A percentile compares a stretch with the other conserved stretches of the same genome.
Evolutionary conservation across 2,888 invertebrate genomes (phyloP).

Genomic region (Sipunculus nudus): DNA sequence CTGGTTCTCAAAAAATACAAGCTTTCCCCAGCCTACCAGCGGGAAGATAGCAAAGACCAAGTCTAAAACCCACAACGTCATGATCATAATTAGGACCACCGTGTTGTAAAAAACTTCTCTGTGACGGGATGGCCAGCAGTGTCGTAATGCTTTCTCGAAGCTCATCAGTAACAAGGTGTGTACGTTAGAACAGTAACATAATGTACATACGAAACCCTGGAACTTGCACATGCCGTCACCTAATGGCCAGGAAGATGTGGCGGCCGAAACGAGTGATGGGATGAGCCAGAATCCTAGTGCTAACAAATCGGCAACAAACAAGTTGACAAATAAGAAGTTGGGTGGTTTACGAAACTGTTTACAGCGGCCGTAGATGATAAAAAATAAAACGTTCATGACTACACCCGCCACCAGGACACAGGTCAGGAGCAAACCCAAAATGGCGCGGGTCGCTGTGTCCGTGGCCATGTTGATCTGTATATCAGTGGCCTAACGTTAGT

Average conservation of each 20-base stretch:
- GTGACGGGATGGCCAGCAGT: slow-evolving; percentile 48
- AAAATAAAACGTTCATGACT: no score
- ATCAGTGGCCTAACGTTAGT: no score
- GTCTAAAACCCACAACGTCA: slow-evolving; percentile 43
- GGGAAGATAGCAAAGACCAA: slow-evolving; percentile 44
- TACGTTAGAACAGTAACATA: slow-evolving; percentile 42
- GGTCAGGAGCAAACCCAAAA: no score
- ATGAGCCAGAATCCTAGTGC: slow-evolving; percentile 44
- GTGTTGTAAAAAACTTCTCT: slow-evolving; percentile 42
- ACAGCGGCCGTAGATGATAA: no score
- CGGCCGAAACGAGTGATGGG: slow-evolving; percentile 32
- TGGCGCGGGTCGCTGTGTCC: no score
- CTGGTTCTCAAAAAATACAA: slow-evolving; percentile 38
- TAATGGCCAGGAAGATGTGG: slow-evolving; percentile 34
- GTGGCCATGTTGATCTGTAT: no score
- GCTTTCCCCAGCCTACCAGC: slow-evolving; percentile 45
- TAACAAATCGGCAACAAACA: slow-evolving; percentile 43
- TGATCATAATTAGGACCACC: slow-evolving; percentile 36
- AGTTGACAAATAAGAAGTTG: slow-evolving; percentile 24
- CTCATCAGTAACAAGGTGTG: slow-evolving; percentile 43
- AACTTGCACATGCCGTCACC: slow-evolving; percentile 40
- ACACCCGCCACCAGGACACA: no score
- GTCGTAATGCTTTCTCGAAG: slow-evolving; percentile 42
- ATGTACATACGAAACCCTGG: slow-evolving; percentile 42
- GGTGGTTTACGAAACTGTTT: slow-evolving; percentile 15